phyloP scores from a whole-genome alignment of 2,797 vertebrate genomes.

The Alauda arvensis region DNA sequence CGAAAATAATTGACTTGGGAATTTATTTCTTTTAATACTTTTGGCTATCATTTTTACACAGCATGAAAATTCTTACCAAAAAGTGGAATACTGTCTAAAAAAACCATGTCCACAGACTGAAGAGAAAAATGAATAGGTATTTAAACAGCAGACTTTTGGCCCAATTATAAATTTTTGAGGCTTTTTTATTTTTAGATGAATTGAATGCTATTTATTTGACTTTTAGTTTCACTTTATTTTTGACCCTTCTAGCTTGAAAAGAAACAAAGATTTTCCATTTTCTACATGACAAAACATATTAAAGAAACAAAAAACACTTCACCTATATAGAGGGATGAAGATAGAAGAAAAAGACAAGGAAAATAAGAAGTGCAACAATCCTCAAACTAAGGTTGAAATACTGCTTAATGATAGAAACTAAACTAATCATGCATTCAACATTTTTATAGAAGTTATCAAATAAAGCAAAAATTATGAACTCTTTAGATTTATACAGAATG shows the following conservation, averaged over 20 bases:
- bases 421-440: neutral
- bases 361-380: neutral
- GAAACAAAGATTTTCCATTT: neutral
- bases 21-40: neutral
- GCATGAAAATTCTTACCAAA: neutral
- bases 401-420: neutral
- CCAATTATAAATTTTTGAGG: neutral
- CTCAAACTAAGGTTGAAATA: neutral
- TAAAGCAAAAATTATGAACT: neutral
- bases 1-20: neutral
- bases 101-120: neutral
- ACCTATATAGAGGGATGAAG: neutral
- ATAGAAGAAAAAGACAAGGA: neutral
- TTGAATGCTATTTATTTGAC: rapidly evolving
- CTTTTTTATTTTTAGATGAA: neutral
- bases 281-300: neutral
- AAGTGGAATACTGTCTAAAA: neutral
- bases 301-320: neutral
- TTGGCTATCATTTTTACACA: neutral
- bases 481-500: neutral
- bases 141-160: neutral
- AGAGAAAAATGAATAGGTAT: rapidly evolving
- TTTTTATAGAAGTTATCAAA: neutral
- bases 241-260: neutral
- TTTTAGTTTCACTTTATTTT: neutral